Evolutionary conservation across 2,888 invertebrate species (phyloP), one percentile per base, ranked within the genome.

Genomic region (Meteorus colon): DNA sequence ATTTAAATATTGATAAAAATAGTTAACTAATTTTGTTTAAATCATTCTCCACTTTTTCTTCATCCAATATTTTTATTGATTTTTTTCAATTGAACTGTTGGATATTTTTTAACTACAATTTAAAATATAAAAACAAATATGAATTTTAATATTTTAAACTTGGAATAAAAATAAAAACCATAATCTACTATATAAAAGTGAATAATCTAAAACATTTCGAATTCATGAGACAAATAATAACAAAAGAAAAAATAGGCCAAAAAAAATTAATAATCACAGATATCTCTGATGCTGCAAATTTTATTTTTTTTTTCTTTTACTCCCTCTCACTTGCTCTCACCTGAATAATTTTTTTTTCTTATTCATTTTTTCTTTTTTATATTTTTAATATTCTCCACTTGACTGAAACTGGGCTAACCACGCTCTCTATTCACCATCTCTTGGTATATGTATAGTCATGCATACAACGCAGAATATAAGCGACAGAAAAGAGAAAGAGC

Each of bases 361-460:
- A 5, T 8, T 10, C 4, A 29, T 62, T 27, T 12, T 60, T 60
- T 14, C 19, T 3, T 60, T 6, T 4, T 29, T 60, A n/a, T 60
- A n/a, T 24, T 60, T 31, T 62, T 29, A 29, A 16, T 31, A 16
- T 31, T 62, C 62, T 62, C 31, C 31, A 62, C 62, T 62, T 31
- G 62, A 29, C 31, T 62, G 62, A 62, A 62, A 62, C 62, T 62
- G 62, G 62, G 62, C 62, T 62, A 62, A 62, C 31, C 62, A 62
- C 62, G 14, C 29, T 27, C 29, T 62, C 62, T 62, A 62, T 62
- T 62, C 62, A 62, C 62, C 62, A 62, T 62, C 62, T 62, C 62
- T 12, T 55, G 19, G 55, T 19, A 0, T 31, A 31, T 31, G n/a
- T 31, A 29, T 12, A 10, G 14, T 1, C 27, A 29, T 62, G 62